Evolutionary conservation across 2,113 vertebrate species (phyloP), one percentile per base, ranked within the genome.

Genomic region (Dissostichus mawsoni): DNA sequence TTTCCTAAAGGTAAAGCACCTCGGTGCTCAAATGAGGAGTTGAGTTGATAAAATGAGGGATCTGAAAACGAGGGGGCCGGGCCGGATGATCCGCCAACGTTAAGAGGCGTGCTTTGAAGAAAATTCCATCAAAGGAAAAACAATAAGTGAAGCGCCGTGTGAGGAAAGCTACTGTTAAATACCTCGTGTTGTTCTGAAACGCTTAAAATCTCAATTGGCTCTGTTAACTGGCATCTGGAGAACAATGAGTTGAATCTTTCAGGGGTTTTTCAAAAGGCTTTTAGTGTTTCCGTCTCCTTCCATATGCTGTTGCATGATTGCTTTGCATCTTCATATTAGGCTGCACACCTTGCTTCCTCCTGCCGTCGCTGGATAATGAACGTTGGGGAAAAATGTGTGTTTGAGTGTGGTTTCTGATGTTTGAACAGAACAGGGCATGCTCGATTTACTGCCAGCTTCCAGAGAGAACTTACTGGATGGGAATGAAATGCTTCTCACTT

Each of bases 121-220:
- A 83, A 85, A 92, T 91, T 91, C 83, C 83, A 90, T 93, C 90
- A 92, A 95, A 94, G 87, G 83, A 75, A 81, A 86, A 93, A 94
- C 91, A 92, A 93, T 89, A 89, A 91, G 81, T 80, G 86, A 86
- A 81, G 78, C 84, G 53, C 72, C 47, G 72, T 63, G 62, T 62
- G 64, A 63, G 66, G 44, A 76, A 74, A 63, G 78, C 77, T 20
- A 63, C 76, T 79, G 82, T 90, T 90, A 91, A 94, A 92, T 86
- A 92, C 89, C 86, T 90, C 73, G 86, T 85, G 80, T 90, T 93
- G 89, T 92, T 90, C 85, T 58, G 78, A 89, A 86, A 88, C 90
- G 82, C 81, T 88, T 84, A 86, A 83, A 92, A 89, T 90, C 94
- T 92, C 83, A 90, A 91, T 90, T 91, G 92, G 87, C 87, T 88